Base-by-base conservation (phyloP, 2,888 invertebrate genomes). In the Plusia festucae region DNA sequence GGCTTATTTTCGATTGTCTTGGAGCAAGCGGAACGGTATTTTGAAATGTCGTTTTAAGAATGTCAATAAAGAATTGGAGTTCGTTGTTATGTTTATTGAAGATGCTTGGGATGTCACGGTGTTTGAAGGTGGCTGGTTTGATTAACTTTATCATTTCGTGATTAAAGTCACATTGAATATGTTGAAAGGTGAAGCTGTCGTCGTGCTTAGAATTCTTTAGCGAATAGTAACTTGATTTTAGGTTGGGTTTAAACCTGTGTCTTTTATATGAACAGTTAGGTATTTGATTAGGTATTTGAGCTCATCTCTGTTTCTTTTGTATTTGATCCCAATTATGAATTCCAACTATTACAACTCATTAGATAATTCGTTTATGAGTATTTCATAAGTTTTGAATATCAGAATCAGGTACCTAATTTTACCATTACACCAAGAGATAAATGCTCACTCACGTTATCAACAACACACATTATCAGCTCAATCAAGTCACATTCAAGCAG, bases 21-120 rank as follows among this genome's bases (percentile, higher is more conserved):
- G 40, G 56, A 18, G 55, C 44, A 68, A 72, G 73, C 68, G 34
- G 68, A 56, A 52, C 56, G 64, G 65, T 71, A 77, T 82, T 77
- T 70, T 70, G 78, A 72, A 78, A 72, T 72, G 73, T 72, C 71
- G 53, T 69, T 82, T 70, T 64, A 68, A 80, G 78, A 81, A 81
- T 82, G 78, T 70, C 78, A 80, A 82, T 82, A 80, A 79, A 74
- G 74, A 74, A 75, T 73, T 65, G 67, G 64, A 70, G 63, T 73
- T 66, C 66, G 63, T 70, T 82, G 70, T 71, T 60, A 57, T 77
- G 72, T 76, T 76, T 81, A 79, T 81, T 81, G 70, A 60, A 70
- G 65, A 80, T 79, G 65, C 59, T 65, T 60, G 40, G 59, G 54
- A 79, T 72, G 20, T 63, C 60, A 58, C 53, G 32, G 56, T 64